These are phyloP conservation scores for Egretta garzetta DNA, from an alignment of 2,113 vertebrate species.

Conservation along the genomic window DNA sequence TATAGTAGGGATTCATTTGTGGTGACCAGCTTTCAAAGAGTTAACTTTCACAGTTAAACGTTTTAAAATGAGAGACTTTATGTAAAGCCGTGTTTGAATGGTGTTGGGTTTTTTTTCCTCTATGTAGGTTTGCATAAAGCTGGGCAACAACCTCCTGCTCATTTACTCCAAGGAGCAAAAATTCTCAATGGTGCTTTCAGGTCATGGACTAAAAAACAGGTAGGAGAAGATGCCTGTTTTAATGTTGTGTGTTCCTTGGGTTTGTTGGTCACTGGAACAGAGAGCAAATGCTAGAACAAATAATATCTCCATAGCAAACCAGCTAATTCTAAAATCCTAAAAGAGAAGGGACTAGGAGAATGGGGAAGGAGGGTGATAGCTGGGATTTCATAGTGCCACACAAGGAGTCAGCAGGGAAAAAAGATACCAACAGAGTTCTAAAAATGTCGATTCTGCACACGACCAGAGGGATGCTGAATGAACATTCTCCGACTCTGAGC, in stretches of 20 bases:
- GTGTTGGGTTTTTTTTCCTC: not conserved
- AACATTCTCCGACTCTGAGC: not conserved
- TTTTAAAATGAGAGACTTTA: not conserved
- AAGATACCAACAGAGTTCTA: not conserved
- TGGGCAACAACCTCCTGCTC: slow-evolving; percentile 90
- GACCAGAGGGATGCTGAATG: not conserved
- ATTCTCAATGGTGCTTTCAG: slow-evolving; percentile 98
- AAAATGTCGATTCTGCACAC: not conserved
- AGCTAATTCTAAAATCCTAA: not conserved
- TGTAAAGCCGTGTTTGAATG: not conserved
- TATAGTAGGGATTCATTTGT: not conserved
- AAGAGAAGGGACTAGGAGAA: not conserved
- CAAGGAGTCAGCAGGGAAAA: not conserved
- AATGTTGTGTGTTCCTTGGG: not conserved
- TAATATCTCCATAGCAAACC: not conserved
- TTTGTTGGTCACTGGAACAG: not conserved
- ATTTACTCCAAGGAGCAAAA: slow-evolving; percentile 96
- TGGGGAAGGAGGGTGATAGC: not conserved
- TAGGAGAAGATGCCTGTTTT: slow-evolving; percentile 51
- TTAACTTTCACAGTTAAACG: not conserved
- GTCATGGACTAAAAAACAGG: slow-evolving; percentile 99
- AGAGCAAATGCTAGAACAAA: not conserved
- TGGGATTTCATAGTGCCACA: not conserved
- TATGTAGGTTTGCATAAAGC: slow-evolving; percentile 92
- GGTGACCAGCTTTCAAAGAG: not conserved